These are phyloP conservation scores for Xyliphius kryptos DNA, from an alignment of 2,113 vertebrate genomes.

Conservation along the genomic window DNA sequence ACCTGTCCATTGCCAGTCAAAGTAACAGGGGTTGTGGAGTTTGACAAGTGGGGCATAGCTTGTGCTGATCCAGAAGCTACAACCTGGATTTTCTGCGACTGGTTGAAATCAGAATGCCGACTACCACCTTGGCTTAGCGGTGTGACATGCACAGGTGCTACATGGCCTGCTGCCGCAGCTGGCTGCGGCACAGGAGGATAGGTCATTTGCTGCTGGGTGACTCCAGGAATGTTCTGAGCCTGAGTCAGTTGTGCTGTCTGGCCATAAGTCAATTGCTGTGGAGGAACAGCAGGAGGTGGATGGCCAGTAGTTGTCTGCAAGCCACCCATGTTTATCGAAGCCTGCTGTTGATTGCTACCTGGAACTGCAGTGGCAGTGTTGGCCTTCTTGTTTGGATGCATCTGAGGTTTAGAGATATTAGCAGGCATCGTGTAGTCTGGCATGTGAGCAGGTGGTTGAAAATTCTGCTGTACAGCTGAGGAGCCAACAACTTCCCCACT, in stretches of 20 bases:
- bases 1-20: conserved; percentile 65
- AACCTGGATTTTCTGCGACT: conserved; percentile 69
- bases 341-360: conserved; percentile 61
- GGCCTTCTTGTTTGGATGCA: conserved; percentile 73
- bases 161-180: conserved; percentile 63
- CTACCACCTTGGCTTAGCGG: conserved; percentile 63
- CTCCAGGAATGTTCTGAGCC: conserved; percentile 63
- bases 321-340: conserved; percentile 61
- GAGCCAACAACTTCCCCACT: conserved; percentile 78
- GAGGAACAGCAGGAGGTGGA: conserved; percentile 61
- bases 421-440: conserved; percentile 75
- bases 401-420: conserved; percentile 71
- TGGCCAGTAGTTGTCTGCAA: conserved; percentile 69
- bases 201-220: conserved; percentile 71
- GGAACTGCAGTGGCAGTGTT: conserved; percentile 62
- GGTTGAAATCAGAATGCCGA: conserved; percentile 71
- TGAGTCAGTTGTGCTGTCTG: conserved; percentile 66
- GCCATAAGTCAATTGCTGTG: conserved; percentile 79
- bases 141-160: conserved; percentile 66
- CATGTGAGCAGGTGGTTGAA: conserved; percentile 66
- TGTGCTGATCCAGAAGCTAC: conserved; percentile 56
- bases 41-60: conserved; percentile 49
- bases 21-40: conserved; percentile 51
- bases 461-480: conserved; percentile 48
- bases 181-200: conserved; percentile 62